These are phyloP conservation scores for Oncorhynchus nerka DNA, from an alignment of 2,113 vertebrate genomes.

Conservation along the genomic window DNA sequence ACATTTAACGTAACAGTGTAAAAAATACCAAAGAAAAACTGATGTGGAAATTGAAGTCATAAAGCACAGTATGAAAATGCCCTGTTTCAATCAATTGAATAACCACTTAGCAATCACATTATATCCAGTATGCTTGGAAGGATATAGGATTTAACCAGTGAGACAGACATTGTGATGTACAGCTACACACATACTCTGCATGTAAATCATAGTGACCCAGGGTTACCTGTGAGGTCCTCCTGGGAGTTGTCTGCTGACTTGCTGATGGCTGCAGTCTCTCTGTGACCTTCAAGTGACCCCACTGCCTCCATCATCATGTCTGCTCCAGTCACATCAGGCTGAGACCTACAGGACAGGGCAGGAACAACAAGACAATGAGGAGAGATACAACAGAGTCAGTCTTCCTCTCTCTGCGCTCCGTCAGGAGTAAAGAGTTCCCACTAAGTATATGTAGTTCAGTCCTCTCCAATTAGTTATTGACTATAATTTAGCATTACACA, in stretches of 20 bases:
- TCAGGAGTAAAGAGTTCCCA: neutral
- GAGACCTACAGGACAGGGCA: constrained; percentile 70
- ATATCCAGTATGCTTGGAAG: too few species aligned
- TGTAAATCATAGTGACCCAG: neutral
- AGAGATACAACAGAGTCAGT: neutral
- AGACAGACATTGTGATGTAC: neutral
- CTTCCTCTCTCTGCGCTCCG: neutral
- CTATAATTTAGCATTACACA: neutral
- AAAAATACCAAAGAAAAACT: too few species aligned
- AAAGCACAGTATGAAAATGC: too few species aligned
- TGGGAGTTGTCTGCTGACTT: constrained; percentile 78
- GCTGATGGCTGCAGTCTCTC: constrained; percentile 73
- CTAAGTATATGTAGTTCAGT: neutral
- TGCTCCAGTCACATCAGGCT: constrained; percentile 81
- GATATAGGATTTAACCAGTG: neutral
- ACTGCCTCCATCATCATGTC: constrained; percentile 66
- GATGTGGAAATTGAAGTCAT: too few species aligned
- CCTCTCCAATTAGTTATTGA: neutral
- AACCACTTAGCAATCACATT: too few species aligned
- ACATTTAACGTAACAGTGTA: too few species aligned
- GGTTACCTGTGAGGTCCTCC: constrained; percentile 80
- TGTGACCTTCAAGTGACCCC: constrained; percentile 65
- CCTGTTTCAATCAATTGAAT: too few species aligned
- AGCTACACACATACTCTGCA: neutral
- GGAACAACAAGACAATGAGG: neutral